Evolutionary conservation across 2,797 vertebrate genomes (phyloP), one percentile per base, ranked within the genome.

Genomic region (Odontamblyopus rebecca): DNA sequence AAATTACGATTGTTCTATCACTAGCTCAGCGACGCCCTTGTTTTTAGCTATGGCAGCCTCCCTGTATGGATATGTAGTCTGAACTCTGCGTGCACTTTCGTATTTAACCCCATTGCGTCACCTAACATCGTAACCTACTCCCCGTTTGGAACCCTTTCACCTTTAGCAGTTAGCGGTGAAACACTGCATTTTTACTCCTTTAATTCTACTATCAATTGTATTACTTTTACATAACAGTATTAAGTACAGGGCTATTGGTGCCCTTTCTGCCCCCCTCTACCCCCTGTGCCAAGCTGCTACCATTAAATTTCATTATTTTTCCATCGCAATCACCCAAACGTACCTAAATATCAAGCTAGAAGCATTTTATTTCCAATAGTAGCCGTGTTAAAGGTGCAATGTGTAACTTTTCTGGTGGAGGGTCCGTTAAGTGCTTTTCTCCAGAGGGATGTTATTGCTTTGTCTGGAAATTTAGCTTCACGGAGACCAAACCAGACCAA

Each of bases 191-290:
- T 89, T 84, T 86, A 89, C 79, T 83, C 80, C 88, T 89, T 90
- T 84, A 88, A 88, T 89, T 88, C 84, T 69, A 76, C 75, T 74
- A 70, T 57, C 61, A 83, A 89, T 85, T 88, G 89, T 86, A 90
- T 89, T 91, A 32, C 12, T 83, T 91, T 93, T 93, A 93, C 89
- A 88, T 93, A 93, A 93, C 89, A 85, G 91, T 78, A 91, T 93
- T 92, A 93, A 92, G 86, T 89, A 88, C 89, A 90, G 90, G 90
- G 73, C 88, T 90, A 90, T 90, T 86, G 88, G 64, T 48, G 67
- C 69, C 65, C 53, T 2, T 59, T 5, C n/a, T 44, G n/a, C 61
- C 35, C 16, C n/a, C 35, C 41, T 16, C 59, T 15, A 35, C 50
- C 35, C 73, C 84, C 78, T 65, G 51, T 78, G 83, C 81, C 82